Percentiles rank a stretch among this genome's conserved stretches.
These are phyloP conservation scores for Drosophila kurseongensis DNA, from an alignment of 1,140 invertebrate genomes.

Conservation along the genomic window DNA sequence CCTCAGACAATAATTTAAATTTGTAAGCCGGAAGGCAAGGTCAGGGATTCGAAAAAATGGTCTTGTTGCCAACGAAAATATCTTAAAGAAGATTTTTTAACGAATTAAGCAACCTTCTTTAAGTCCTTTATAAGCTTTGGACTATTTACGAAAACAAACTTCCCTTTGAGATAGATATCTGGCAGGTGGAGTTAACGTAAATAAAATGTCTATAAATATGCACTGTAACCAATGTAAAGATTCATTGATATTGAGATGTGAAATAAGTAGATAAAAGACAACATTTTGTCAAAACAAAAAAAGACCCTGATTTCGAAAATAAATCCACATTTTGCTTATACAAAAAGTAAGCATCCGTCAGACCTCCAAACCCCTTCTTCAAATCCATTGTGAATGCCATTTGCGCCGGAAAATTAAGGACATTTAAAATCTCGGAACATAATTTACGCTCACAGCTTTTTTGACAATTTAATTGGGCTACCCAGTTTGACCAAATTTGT, in stretches of 20 bases:
- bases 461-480: conserved; percentile 71
- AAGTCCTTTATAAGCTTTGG: neutral
- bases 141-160: no score
- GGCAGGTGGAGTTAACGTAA: no score
- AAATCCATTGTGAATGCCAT: conserved; percentile 40
- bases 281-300: no score
- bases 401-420: conserved; percentile 26
- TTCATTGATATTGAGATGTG: no score
- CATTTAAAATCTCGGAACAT: conserved; percentile 64
- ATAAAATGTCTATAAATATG: no score
- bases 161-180: no score
- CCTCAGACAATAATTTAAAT: conserved; percentile 57
- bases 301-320: no score
- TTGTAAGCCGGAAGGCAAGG: conserved; percentile 38
- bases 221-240: no score
- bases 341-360: neutral
- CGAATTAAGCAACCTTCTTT: conserved; percentile 32
- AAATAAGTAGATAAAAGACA: no score
- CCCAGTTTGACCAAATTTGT: conserved; percentile 21
- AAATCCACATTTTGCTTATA: neutral
- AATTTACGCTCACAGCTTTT: conserved; percentile 62
- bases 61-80: conserved; percentile 15
- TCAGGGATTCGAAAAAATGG: conserved; percentile 26
- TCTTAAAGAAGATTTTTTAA: conserved; percentile 32
- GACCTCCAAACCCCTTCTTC: neutral